A percentile compares a stretch with the other conserved stretches of the same genome.
phyloP scores from a whole-genome alignment of 2,888 invertebrate genomes.

The Ennomos quercinarius region DNA sequence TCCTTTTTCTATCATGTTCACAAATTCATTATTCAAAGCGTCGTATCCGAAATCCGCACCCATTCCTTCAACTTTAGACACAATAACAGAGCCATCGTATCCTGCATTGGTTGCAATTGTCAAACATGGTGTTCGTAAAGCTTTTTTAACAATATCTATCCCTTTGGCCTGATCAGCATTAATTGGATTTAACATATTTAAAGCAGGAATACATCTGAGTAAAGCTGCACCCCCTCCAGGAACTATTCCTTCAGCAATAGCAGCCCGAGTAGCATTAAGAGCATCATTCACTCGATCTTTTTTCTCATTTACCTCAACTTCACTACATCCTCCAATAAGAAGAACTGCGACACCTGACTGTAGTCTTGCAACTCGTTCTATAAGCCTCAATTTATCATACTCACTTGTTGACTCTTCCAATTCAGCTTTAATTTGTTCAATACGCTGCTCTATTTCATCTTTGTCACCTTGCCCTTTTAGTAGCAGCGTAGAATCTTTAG shows the following conservation, averaged over 20 bases:
- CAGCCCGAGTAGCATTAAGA: constrained; percentile 96
- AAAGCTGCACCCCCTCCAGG: constrained; percentile 97
- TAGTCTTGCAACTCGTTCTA: constrained; percentile 94
- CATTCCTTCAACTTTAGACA: constrained; percentile 94
- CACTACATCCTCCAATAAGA: constrained; percentile 94
- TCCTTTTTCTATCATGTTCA: constrained; percentile 95
- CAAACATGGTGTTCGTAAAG: constrained; percentile 93
- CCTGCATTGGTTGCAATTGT: constrained; percentile 97
- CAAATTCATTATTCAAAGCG: constrained; percentile 93
- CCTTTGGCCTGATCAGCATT: constrained; percentile 92
- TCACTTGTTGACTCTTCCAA: constrained; percentile 93
- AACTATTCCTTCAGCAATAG: constrained; percentile 98
- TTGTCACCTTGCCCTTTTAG: constrained; percentile 90
- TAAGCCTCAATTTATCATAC: constrained; percentile 95
- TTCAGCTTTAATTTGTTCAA: constrained; percentile 92
- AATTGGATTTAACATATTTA: constrained; percentile 86
- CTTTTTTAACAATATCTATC: constrained; percentile 93
- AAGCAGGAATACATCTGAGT: constrained; percentile 90
- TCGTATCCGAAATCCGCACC: constrained; percentile 93
- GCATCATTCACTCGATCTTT: constrained; percentile 98
- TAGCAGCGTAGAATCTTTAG: constrained; percentile 95
- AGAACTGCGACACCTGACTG: constrained; percentile 92
- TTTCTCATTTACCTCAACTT: constrained; percentile 97
- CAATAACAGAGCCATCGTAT: constrained; percentile 94
- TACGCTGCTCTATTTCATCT: constrained; percentile 90